phyloP scores from a whole-genome alignment of 1,140 invertebrate species.

The Papilio dardanus region DNA sequence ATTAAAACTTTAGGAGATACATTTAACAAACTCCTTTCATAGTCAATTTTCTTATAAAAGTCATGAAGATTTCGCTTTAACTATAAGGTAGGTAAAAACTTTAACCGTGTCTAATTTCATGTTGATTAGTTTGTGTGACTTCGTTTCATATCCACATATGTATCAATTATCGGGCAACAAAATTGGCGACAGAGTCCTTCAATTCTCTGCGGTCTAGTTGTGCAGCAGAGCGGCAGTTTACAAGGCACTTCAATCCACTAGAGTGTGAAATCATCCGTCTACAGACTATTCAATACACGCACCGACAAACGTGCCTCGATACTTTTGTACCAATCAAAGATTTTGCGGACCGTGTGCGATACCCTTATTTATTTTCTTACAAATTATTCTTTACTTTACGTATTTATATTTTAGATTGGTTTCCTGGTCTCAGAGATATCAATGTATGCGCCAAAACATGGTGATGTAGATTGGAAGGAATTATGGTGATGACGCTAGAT shows the following conservation, averaged over 20 bases:
- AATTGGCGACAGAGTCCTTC: slow-evolving; percentile 15
- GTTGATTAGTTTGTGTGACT: no score
- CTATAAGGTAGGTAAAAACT: no score
- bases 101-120: no score
- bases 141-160: no score
- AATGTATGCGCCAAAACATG: background rate
- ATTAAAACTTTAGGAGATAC: no score
- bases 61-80: no score
- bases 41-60: no score
- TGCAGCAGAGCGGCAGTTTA: slow-evolving; percentile 57
- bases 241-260: slow-evolving; percentile 59
- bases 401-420: background rate
- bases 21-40: no score
- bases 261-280: slow-evolving; percentile 73
- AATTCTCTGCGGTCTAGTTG: slow-evolving; percentile 68
- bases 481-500: no score
- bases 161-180: background rate
- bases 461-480: no score
- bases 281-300: slow-evolving; percentile 53
- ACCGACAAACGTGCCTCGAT: slow-evolving; percentile 60
- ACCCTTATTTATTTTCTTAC: slow-evolving; percentile 1
- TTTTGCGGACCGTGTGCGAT: slow-evolving; percentile 25
- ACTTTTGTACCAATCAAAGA: slow-evolving; percentile 41
- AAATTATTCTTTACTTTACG: background rate
- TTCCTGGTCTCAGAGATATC: background rate